Conservation (phyloP, 2,888 invertebrate genomes). For the Poecilobothrus nobilitatus region DNA sequence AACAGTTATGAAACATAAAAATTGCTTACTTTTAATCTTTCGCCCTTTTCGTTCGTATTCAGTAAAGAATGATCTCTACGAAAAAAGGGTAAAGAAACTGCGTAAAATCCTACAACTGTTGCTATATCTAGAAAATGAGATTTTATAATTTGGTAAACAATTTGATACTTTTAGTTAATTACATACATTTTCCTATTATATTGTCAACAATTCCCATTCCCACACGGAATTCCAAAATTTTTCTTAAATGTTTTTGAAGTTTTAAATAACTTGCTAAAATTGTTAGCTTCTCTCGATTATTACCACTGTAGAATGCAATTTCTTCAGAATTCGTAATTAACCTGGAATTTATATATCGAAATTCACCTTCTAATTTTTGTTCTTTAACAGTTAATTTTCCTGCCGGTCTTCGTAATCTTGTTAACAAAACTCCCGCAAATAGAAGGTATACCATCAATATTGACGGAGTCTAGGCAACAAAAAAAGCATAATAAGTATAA, state of each 20-base stretch:
- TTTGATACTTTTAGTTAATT: too few species aligned
- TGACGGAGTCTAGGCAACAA: conserved; percentile 63
- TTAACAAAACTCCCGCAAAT: conserved; percentile 76
- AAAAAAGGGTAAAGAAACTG: conserved; percentile 92
- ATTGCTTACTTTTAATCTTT: conserved; percentile 61
- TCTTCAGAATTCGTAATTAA: conserved; percentile 97
- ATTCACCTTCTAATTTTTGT: conserved; percentile 97
- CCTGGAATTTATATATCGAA: conserved; percentile 90
- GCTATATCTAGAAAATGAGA: conserved; percentile 65
- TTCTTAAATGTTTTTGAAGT: conserved; percentile 73
- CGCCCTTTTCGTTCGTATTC: conserved; percentile 57
- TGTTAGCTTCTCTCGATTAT: conserved; percentile 78
- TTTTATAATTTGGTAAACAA: conserved; percentile 13
- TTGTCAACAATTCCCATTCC: conserved; percentile 93
- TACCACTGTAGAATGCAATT: conserved; percentile 63
- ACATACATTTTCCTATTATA: conserved; percentile 88
- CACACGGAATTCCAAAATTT: conserved; percentile 81
- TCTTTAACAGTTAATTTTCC: conserved; percentile 83
- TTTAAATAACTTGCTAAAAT: conserved; percentile 82
- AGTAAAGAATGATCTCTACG: conserved; percentile 61
- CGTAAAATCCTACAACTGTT: conserved; percentile 91
- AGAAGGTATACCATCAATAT: conserved; percentile 82
- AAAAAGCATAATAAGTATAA: background rate
- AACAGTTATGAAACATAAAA: background rate
- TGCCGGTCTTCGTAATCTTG: conserved; percentile 79